These are phyloP conservation scores for Marisa cornuarietis DNA, from an alignment of 1,140 invertebrate genomes.

Conservation along the genomic window DNA sequence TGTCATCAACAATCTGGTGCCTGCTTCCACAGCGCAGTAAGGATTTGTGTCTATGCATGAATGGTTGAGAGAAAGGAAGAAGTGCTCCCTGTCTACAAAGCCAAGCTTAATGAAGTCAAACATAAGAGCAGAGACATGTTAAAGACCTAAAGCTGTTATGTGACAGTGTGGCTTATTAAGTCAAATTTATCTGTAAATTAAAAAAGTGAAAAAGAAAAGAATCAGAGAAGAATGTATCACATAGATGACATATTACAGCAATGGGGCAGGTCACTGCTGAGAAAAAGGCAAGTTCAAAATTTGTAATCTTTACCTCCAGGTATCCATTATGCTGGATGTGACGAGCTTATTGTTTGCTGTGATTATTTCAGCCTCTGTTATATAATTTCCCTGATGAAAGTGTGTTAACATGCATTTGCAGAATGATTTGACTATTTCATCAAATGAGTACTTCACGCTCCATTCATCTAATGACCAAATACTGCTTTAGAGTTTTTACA, in stretches of 20 bases:
- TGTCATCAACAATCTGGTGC: conserved; percentile 44
- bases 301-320: no score
- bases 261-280: no score
- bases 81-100: no score
- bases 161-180: neutral
- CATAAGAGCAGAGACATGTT: neutral
- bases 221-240: neutral
- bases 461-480: neutral
- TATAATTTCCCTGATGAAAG: no score
- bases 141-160: neutral
- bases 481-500: neutral
- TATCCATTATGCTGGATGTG: no score
- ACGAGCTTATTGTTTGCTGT: no score
- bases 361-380: no score
- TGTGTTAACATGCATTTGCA: no score
- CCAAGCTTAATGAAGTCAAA: neutral
- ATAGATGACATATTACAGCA: no score
- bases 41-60: neutral
- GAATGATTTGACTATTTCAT: no score
- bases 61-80: neutral
- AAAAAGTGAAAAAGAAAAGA: neutral
- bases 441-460: no score
- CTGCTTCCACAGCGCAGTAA: conserved; percentile 3
- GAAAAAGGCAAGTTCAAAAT: no score
- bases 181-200: neutral